phyloP scores from a whole-genome alignment of 2,797 vertebrate genomes.

The Sphenodon punctatus region DNA sequence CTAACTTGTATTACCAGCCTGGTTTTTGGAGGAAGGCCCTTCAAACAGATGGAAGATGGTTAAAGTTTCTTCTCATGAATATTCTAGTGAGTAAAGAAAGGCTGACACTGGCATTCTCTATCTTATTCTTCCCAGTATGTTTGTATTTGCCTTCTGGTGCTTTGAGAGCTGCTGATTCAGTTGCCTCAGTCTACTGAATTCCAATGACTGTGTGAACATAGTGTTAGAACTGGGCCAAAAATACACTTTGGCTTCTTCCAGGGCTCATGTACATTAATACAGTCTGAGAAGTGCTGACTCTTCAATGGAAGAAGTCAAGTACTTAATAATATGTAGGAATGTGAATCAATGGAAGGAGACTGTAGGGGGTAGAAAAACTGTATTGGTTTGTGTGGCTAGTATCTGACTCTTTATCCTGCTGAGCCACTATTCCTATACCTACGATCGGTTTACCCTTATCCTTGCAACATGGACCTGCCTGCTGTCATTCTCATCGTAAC shows the following conservation, averaged over 20 bases:
- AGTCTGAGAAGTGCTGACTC: neutral
- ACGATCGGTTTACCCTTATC: too few relatives aligned
- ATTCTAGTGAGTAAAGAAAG: too few relatives aligned
- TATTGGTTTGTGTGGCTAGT: neutral
- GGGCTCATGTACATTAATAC: neutral
- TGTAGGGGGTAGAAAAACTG: rapidly evolving
- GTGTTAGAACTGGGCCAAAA: neutral
- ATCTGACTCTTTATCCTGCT: too few relatives aligned
- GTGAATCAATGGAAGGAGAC: neutral
- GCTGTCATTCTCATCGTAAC: too few relatives aligned
- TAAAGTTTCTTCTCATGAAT: conserved; percentile 12
- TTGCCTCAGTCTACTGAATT: conserved; percentile 1
- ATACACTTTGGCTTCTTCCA: neutral
- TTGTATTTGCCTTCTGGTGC: conserved; percentile 4
- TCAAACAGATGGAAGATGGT: neutral
- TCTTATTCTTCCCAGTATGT: neutral
- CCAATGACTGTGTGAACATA: neutral
- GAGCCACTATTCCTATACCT: too few relatives aligned
- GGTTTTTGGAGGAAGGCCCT: neutral
- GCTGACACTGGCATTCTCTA: neutral
- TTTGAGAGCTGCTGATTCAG: conserved; percentile 9
- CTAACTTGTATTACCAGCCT: neutral
- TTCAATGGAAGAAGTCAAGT: neutral
- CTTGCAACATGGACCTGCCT: too few relatives aligned
- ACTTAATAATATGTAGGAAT: neutral